These are phyloP conservation scores for Cetoscarus ocellatus DNA, from an alignment of 2,797 vertebrate genomes.

Conservation along the genomic window DNA sequence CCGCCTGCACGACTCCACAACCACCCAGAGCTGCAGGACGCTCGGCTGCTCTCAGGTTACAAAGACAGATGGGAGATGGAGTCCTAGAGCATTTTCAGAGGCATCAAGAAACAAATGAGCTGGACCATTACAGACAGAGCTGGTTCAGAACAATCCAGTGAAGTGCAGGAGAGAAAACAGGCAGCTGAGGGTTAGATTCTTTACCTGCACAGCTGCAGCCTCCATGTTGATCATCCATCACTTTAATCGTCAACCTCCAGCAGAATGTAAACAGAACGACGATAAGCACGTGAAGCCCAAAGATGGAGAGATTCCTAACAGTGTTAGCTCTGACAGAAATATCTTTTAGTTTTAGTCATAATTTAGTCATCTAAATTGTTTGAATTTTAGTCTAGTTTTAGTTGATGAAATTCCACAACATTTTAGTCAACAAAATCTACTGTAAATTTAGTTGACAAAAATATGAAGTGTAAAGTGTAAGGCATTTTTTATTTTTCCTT, in stretches of 20 bases:
- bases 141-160: background rate
- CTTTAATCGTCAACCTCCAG: constrained; percentile 22
- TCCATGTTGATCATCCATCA: constrained; percentile 47
- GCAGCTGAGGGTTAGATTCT: constrained; percentile 5
- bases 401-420: no score
- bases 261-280: constrained; percentile 50
- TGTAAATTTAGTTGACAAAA: no score
- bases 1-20: constrained; percentile 43
- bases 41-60: constrained; percentile 48
- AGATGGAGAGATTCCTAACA: constrained; percentile 10
- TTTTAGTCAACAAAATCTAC: no score
- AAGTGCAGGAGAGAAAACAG: background rate
- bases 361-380: no score
- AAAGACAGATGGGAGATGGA: constrained; percentile 16
- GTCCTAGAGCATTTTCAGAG: constrained; percentile 3
- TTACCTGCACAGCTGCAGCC: constrained; percentile 45
- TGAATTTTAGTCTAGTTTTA: no score
- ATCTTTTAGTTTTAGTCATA: no score
- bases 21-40: constrained; percentile 23
- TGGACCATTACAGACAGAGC: no score
- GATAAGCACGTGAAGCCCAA: background rate
- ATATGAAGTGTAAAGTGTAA: no score
- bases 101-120: no score
- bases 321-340: no score
- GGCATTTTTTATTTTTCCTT: no score